Base-by-base conservation (phyloP, 2,888 invertebrate species). In the Oeneis ivallda region DNA sequence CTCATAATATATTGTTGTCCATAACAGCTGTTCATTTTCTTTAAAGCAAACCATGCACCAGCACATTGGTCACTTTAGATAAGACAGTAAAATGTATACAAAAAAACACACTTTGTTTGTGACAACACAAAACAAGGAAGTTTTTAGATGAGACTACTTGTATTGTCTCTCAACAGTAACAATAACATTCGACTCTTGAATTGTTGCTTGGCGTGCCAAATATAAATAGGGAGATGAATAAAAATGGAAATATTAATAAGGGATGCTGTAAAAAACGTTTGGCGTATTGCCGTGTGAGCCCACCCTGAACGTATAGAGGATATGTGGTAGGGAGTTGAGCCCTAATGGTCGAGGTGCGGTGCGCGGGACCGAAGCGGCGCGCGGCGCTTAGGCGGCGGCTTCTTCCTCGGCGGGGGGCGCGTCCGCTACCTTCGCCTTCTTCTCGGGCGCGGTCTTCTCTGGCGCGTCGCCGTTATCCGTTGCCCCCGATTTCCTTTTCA, bases 401-500 rank as follows among this genome's bases (percentile, higher is more conserved):
- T 93, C 93, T 34, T 92, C 93, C 76, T 94, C 94, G 13, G 93
- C 93, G 9, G 92, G 84, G 2, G 89, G 82, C 58, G 87, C 82
- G 70, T 93, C 93, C 57, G 93, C 93, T 64, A 95, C 89, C 88
- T 95, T 95, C 71, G 94, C 93, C 79, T 95, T 95, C 86, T 95
- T 95, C 79, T 95, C 95, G 9, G 95, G 95, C 67, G 94, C 94
- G 56, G 92, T 93, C 73, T 93, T 94, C 71, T 94, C 94, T 19
- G 89, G 82, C 10, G 88, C 87, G 57, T 93, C 93, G 61, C 92
- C 93, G 50, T 89, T 89, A 70, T 92, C 90, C 4, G 87, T 92
- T 11, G 93, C 90, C 19, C 92, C 92, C 63, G 95, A 95, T 93
- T 95, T 95, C 93, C 95, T 94, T 87, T 95, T 95, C 81, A 94